Evolutionary conservation across 2,888 invertebrate species (phyloP).

Genomic region (Mimachlamys varia): DNA sequence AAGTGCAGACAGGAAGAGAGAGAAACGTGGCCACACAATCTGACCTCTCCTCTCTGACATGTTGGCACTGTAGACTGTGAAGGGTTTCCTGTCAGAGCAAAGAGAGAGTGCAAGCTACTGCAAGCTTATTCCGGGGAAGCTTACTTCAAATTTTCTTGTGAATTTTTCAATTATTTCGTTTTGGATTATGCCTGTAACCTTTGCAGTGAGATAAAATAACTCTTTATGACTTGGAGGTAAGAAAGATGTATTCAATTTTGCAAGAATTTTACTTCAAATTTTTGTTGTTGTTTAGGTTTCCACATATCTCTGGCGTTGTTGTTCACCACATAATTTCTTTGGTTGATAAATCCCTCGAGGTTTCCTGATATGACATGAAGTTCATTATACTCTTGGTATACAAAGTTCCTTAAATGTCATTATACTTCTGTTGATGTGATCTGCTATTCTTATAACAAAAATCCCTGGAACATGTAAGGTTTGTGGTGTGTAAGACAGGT

Average conservation of each 20-base stretch:
- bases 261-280: background rate
- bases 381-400: background rate
- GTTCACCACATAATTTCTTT: background rate
- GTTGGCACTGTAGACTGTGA: background rate
- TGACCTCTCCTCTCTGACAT: slow-evolving; percentile 29
- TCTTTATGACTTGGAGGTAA: background rate
- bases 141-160: background rate
- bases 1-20: slow-evolving; percentile 34
- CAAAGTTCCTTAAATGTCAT: background rate
- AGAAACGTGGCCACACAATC: slow-evolving; percentile 12
- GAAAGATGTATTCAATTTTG: background rate
- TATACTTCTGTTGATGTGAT: background rate
- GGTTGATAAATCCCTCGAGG: background rate
- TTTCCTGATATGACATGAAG: background rate
- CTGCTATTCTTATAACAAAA: background rate
- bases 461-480: background rate
- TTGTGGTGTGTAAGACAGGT: background rate
- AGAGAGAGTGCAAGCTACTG: background rate
- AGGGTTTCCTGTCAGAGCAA: background rate
- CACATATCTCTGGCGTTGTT: too few relatives aligned
- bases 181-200: background rate
- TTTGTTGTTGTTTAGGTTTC: background rate
- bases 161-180: background rate
- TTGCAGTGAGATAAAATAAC: background rate
- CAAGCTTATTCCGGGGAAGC: background rate